Base-by-base conservation (phyloP, 2,113 vertebrate species). In the Semicossyphus pulcher region DNA sequence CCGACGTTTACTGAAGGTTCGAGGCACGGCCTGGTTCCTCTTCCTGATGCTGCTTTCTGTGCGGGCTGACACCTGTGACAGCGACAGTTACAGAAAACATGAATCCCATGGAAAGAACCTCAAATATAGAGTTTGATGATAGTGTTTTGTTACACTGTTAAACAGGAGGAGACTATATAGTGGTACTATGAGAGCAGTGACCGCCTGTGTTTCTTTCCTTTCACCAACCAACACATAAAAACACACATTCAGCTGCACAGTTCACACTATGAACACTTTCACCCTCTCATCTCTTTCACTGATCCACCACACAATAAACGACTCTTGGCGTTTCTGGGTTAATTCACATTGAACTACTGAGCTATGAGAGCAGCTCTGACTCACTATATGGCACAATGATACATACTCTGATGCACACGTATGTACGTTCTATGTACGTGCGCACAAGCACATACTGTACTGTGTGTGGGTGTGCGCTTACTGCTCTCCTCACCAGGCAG, bases 1-100 rank as follows among this genome's bases (percentile, higher is more conserved):
- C 32, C 95, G 95, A 9, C 97, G 89, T 86, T 98, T 99, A 86
- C 95, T 98, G 76, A 96, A 95, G 10, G 96, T 96, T 21, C 96
- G 93, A 48, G 96, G 96, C 93, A 96, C 90, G 47, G 94, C 95
- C 91, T 98, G 97, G 0, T 94, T 95, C n/a, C 95, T 90, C 29
- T 94, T 94, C 70, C 96, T 94, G 79, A 95, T 93, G 16, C 93
- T 95, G 0, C 91, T 91, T 80, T 98, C 97, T 18, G 95, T 95
- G 10, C 97, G 97, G 0, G 97, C 97, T 0, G 96, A 96, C 90
- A 99, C 97, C 97, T 99, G 78, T 1, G 37, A 63, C 3, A 28
- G 37, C 0, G 14, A 80, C 0, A 25, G 32, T 10, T 3, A 20
- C 36, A 65, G 7, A 36, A 21, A 57, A 67, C n/a, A 39, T 12